These are phyloP conservation scores for Cynodonichthys magdalenae DNA, from an alignment of 2,797 vertebrate genomes.

Conservation along the genomic window DNA sequence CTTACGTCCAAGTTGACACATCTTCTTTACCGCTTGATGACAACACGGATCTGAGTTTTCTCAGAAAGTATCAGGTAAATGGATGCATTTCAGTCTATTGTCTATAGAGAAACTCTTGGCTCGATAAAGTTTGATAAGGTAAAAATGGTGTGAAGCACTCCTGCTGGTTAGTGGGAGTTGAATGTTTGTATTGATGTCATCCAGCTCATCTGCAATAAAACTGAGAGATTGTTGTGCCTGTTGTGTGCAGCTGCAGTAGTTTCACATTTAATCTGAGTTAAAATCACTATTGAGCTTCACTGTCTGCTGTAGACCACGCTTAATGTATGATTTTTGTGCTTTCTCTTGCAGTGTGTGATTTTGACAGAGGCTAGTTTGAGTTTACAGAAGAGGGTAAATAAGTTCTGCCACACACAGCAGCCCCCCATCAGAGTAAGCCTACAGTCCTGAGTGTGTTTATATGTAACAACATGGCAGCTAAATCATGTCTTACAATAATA, in stretches of 20 bases:
- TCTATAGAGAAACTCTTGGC: neutral
- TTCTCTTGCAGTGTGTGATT: slow-evolving; percentile 88
- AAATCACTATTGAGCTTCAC: neutral
- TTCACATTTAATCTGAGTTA: neutral
- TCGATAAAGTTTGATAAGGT: neutral
- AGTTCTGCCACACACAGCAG: slow-evolving; percentile 90
- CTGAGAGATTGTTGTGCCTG: neutral
- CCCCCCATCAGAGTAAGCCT: slow-evolving; percentile 91
- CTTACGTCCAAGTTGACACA: slow-evolving; percentile 90
- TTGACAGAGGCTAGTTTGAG: slow-evolving; percentile 88
- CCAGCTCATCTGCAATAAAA: neutral
- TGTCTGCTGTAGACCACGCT: neutral
- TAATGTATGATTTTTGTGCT: slow-evolving; percentile 23
- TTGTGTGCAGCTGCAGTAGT: no score
- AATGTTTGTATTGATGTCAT: neutral
- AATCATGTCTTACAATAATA: neutral
- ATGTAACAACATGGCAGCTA: neutral
- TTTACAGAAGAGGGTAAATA: slow-evolving; percentile 90
- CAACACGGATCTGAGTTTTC: slow-evolving; percentile 89
- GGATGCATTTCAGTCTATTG: neutral
- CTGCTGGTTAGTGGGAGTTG: neutral
- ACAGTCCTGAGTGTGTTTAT: neutral
- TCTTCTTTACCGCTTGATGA: slow-evolving; percentile 85
- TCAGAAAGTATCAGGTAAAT: slow-evolving; percentile 89
- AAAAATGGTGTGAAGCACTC: neutral